Base-by-base conservation (phyloP, 2,797 vertebrate species). In the Brachyrhaphis roseni region DNA sequence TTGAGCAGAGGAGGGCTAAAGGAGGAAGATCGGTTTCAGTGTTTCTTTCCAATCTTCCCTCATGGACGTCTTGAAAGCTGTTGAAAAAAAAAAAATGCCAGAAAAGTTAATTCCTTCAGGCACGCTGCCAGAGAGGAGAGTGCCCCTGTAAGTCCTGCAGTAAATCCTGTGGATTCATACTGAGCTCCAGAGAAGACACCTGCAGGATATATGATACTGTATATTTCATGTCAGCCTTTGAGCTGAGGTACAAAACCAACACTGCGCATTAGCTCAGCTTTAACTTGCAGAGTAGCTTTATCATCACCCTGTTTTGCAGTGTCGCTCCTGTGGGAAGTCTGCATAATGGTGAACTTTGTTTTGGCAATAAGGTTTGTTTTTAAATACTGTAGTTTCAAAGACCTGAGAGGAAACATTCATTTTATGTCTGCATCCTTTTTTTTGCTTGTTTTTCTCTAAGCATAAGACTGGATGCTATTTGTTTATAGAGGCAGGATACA, bases 11-110 rank as follows among this genome's bases (percentile, higher is more conserved):
- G 87, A 84, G 57, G 77, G 74, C 76, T 86, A 75, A 88, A 83
- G 75, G 76, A 88, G 72, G 76, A 88, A 90, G 91, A 94, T 95
- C 91, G 0, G 86, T 94, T 95, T 95, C 93, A 92, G 57, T 86
- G 89, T 92, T 92, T 93, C 87, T 92, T 85, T 91, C 92, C 87
- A 85, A 91, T 53, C 93, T 92, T 93, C 91, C 90, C 92, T 90
- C 86, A 77, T 87, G 84, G 83, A 90, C 34, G 75, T 85, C 83
- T 86, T 90, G 91, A 92, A 88, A 80, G 84, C 89, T 86, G 82
- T 90, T 91, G 80, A 75, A 84, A 90, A 86, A 85, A 90, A 86
- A 85, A 83, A 90, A 84, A 85, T 84, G 75, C 75, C 39, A 46
- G 77, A 83, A 83, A 86, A 64, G 88, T 83, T 91, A 92, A 95